Percentiles rank a stretch among this genome's conserved stretches.
Evolutionary conservation across 2,888 invertebrate genomes (phyloP).

Genomic region (Ceriagrion tenellum): DNA sequence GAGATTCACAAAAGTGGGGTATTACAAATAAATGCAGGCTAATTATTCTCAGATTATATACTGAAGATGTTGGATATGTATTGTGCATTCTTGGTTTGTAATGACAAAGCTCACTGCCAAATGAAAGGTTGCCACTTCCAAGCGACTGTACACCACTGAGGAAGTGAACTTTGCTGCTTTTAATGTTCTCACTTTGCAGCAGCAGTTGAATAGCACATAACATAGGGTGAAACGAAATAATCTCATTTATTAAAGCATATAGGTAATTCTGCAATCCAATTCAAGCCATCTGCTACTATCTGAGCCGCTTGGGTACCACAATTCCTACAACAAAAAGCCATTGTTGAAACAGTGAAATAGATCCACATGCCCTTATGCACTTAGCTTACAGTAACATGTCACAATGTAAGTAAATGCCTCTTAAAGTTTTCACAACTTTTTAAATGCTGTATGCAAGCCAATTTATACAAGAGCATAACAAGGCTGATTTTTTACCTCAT

Average conservation of each 20-base stretch:
- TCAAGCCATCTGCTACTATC: background rate
- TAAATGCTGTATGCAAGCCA: background rate
- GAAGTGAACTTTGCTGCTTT: background rate
- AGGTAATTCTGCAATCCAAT: background rate
- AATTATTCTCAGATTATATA: conserved; percentile 35
- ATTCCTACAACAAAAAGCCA: background rate
- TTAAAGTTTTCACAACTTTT: background rate
- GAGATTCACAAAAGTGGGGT: conserved; percentile 31
- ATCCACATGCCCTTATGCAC: background rate
- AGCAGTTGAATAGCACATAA: conserved; percentile 27
- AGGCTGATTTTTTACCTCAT: background rate
- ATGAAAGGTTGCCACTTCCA: background rate
- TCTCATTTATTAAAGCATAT: background rate
- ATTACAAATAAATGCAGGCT: conserved; percentile 28
- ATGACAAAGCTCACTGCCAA: conserved; percentile 29
- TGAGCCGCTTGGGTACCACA: background rate
- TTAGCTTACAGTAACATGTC: background rate
- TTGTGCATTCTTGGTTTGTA: conserved; percentile 58
- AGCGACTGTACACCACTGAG: background rate
- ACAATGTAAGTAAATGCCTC: background rate
- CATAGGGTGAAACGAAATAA: background rate
- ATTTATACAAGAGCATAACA: background rate
- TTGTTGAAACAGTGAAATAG: background rate
- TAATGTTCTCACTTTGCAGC: conserved; percentile 1
- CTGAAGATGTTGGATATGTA: conserved; percentile 52